A percentile compares a stretch with the other conserved stretches of the same genome.
These are phyloP conservation scores for Orchesellides sinensis DNA, from an alignment of 2,888 invertebrate species.

Conservation along the genomic window DNA sequence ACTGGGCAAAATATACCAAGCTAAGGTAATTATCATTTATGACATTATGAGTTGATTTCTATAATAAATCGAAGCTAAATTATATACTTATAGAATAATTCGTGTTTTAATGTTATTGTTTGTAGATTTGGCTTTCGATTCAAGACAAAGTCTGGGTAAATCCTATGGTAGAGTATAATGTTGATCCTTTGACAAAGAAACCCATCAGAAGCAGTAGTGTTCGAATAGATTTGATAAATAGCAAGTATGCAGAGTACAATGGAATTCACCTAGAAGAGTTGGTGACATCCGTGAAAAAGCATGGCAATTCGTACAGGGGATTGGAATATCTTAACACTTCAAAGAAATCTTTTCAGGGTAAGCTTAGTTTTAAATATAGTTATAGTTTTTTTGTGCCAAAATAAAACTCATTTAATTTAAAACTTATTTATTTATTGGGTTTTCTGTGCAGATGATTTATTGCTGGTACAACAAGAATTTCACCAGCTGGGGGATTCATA, in stretches of 20 bases:
- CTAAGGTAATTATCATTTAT: constrained; percentile 27
- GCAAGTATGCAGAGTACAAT: constrained; percentile 34
- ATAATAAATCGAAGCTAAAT: neutral
- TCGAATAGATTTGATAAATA: constrained; percentile 21
- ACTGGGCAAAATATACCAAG: constrained; percentile 38
- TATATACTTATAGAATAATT: neutral
- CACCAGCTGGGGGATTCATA: constrained; percentile 31
- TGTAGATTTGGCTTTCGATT: constrained; percentile 42
- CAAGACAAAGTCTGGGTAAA: constrained; percentile 63
- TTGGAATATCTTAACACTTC: neutral
- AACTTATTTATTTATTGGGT: neutral
- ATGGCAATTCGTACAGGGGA: constrained; percentile 21
- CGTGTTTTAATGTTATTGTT: neutral
- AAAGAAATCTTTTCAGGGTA: neutral
- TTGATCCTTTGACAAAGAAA: neutral
- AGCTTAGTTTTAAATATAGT: too few relatives aligned
- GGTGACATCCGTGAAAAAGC: neutral
- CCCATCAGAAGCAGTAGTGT: constrained; percentile 7
- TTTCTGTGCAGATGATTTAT: constrained; percentile 6
- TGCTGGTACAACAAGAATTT: constrained; percentile 15
- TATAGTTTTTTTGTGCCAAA: neutral
- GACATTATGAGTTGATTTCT: neutral
- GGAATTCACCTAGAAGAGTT: constrained; percentile 25
- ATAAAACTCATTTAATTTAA: too few relatives aligned
- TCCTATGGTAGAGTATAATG: constrained; percentile 56